These are phyloP conservation scores for Drosophila kurseongensis DNA, from an alignment of 1,140 invertebrate genomes.

Conservation along the genomic window DNA sequence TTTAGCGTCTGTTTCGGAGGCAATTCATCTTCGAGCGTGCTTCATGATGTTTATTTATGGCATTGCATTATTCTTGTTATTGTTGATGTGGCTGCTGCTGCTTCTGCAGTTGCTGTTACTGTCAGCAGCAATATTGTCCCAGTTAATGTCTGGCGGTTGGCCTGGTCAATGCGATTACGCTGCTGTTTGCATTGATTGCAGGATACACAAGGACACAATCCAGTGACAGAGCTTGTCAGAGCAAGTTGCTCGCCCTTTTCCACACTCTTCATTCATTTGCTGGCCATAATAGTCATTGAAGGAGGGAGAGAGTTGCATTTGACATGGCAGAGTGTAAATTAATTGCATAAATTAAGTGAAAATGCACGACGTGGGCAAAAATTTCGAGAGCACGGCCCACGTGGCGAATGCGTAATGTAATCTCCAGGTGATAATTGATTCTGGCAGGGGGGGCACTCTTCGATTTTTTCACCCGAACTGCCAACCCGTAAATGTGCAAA, in stretches of 20 bases:
- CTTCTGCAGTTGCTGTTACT: constrained; percentile 26
- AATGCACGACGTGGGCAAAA: constrained; percentile 40
- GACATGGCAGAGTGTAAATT: constrained; percentile 75
- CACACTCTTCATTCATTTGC: constrained; percentile 39
- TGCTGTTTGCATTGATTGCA: constrained; percentile 77
- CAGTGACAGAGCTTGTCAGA: constrained; percentile 64
- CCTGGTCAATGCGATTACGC: constrained; percentile 73
- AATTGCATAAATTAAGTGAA: constrained; percentile 81
- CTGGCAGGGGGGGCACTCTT: constrained; percentile 19
- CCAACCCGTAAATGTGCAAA: constrained; percentile 65
- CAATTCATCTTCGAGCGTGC: constrained; percentile 49
- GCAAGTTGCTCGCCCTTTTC: constrained; percentile 47
- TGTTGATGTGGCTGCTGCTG: constrained; percentile 31
- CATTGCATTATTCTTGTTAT: constrained; percentile 40
- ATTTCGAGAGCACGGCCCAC: constrained; percentile 19
- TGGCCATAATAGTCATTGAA: constrained; percentile 63
- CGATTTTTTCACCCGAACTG: constrained; percentile 6
- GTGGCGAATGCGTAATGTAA: constrained; percentile 64
- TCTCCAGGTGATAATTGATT: constrained; percentile 56
- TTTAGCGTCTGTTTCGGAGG: constrained; percentile 28
- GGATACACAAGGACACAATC: constrained; percentile 34
- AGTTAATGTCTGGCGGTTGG: constrained; percentile 45
- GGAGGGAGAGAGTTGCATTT: constrained; percentile 13
- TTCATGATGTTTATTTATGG: constrained; percentile 74
- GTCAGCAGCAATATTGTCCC: constrained; percentile 58